These are phyloP conservation scores for Labeo catla DNA, from an alignment of 2,113 vertebrate species.

Conservation along the genomic window DNA sequence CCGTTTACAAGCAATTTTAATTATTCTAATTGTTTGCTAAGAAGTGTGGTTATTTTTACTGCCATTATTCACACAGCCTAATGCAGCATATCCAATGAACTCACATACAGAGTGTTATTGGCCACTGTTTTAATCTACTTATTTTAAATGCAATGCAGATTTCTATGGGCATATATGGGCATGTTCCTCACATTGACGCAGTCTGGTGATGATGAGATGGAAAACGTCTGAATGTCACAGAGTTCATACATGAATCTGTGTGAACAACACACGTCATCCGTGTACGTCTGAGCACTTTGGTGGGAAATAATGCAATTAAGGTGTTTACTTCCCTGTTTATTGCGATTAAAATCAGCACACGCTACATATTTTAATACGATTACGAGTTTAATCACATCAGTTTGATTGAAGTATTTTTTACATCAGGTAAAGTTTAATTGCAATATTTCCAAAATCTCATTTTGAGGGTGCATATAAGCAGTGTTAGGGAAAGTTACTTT, in stretches of 20 bases:
- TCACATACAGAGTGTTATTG: background rate
- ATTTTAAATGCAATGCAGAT: background rate
- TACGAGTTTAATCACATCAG: too few species aligned
- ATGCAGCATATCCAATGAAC: background rate
- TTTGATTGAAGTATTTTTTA: too few species aligned
- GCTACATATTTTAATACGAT: too few species aligned
- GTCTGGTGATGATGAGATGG: background rate
- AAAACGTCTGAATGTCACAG: background rate
- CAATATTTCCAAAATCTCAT: too few species aligned
- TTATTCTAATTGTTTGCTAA: background rate
- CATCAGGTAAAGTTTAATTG: too few species aligned
- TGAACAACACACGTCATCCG: background rate
- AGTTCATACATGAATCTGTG: background rate
- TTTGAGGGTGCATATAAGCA: too few species aligned
- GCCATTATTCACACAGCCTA: too few species aligned
- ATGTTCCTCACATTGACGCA: too few species aligned
- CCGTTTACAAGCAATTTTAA: background rate
- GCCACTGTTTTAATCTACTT: background rate
- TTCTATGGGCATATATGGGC: background rate
- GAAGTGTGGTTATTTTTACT: background rate
- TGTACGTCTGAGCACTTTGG: background rate
- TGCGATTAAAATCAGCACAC: background rate
- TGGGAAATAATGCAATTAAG: background rate
- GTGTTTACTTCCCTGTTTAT: background rate
- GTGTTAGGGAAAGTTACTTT: too few species aligned